These are phyloP conservation scores for Lydus trimaculatus DNA, from an alignment of 2,888 invertebrate species.

Conservation along the genomic window DNA sequence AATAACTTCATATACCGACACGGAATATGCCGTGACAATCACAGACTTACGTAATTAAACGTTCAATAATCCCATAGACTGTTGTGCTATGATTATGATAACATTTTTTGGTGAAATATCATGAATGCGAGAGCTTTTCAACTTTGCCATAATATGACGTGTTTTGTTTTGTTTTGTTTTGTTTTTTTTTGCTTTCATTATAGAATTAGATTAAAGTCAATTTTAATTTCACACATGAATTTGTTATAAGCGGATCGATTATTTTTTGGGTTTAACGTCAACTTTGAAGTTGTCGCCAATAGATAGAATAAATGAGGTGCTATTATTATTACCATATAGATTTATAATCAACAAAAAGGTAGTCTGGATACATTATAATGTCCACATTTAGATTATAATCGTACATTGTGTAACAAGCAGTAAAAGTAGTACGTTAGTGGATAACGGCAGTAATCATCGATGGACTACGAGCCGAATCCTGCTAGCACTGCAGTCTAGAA, in stretches of 20 bases:
- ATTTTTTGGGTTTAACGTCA: conserved; percentile 17
- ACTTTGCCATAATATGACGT: not conserved
- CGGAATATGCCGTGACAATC: conserved; percentile 41
- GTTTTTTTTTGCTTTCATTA: conserved; percentile 16
- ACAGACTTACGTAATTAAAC: conserved; percentile 32
- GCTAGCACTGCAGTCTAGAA: too few relatives aligned
- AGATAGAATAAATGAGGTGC: not conserved
- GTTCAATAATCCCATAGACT: conserved; percentile 25
- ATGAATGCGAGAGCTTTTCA: not conserved
- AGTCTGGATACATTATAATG: too few relatives aligned
- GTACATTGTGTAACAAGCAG: too few relatives aligned
- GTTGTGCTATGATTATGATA: conserved; percentile 15
- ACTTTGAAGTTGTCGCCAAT: conserved; percentile 10
- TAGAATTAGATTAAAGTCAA: conserved; percentile 23
- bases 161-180: too few relatives aligned
- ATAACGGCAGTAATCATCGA: too few relatives aligned
- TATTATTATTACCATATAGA: not conserved
- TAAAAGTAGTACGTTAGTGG: too few relatives aligned
- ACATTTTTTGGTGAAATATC: conserved; percentile 21
- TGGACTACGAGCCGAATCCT: too few relatives aligned
- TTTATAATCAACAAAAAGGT: too few relatives aligned
- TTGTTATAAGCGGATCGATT: conserved; percentile 27
- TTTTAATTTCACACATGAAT: conserved; percentile 34
- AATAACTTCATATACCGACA: conserved; percentile 40
- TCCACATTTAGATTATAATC: too few relatives aligned